Evolutionary conservation across 2,797 vertebrate genomes (phyloP).

Genomic region (Phoebastria nigripes): DNA sequence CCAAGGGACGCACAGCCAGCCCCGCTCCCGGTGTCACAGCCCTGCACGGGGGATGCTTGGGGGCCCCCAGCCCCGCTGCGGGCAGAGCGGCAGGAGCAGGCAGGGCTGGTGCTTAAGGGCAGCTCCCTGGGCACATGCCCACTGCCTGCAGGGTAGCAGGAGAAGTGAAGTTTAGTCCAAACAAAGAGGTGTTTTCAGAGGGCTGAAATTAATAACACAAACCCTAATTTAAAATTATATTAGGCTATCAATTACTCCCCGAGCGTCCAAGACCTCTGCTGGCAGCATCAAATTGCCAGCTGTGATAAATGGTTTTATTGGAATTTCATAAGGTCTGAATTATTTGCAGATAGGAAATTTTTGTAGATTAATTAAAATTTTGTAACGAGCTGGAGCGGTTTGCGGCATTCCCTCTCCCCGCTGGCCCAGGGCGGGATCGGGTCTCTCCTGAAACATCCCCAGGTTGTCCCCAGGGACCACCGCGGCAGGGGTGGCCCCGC

Average conservation of each 20-base stretch:
- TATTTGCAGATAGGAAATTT: constrained; percentile 65
- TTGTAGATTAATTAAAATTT: constrained; percentile 64
- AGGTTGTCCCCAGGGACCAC: neutral
- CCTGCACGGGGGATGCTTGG: rapidly evolving
- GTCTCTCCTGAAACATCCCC: neutral
- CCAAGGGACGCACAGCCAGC: rapidly evolving
- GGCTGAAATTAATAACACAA: constrained; percentile 60
- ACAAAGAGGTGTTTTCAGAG: constrained; percentile 42
- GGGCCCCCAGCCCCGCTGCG: rapidly evolving
- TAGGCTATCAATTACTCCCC: constrained; percentile 64
- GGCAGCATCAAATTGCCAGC: constrained; percentile 65
- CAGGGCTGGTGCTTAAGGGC: neutral
- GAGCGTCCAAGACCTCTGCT: constrained; percentile 19
- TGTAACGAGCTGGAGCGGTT: neutral
- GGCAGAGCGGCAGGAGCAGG: neutral
- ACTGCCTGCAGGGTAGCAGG: neutral
- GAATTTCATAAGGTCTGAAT: constrained; percentile 58
- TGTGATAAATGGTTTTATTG: constrained; percentile 66
- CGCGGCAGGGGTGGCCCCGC: neutral
- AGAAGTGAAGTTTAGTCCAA: neutral
- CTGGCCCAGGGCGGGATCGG: rapidly evolving
- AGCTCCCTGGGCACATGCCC: neutral
- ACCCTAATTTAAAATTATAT: constrained; percentile 69
- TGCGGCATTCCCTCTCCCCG: neutral
- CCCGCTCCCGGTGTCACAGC: neutral